A percentile compares a stretch with the other conserved stretches of the same genome.
Evolutionary conservation across 2,797 vertebrate species (phyloP).

Genomic region (Atherinosoma microstoma): DNA sequence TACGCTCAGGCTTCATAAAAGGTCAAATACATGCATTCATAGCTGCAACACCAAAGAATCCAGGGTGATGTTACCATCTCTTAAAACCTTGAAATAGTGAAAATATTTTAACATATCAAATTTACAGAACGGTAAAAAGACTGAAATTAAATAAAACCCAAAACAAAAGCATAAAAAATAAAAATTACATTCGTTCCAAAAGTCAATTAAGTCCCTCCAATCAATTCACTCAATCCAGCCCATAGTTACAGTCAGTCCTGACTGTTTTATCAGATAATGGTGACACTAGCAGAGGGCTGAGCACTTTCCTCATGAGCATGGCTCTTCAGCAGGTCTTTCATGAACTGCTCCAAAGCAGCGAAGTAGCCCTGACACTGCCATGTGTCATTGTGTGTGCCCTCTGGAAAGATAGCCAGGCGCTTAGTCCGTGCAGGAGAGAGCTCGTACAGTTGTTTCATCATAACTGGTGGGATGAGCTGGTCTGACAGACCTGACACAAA

Average conservation of each 20-base stretch:
- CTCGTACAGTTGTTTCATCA: conserved; percentile 99
- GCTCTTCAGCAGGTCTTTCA: conserved; percentile 94
- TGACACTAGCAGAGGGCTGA: conserved; percentile 92
- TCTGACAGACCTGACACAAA: conserved; percentile 98
- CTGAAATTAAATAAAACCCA: conserved; percentile 54
- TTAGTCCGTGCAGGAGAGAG: conserved; percentile 98
- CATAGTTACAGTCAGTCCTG: conserved; percentile 4
- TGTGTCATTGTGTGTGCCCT: conserved; percentile 98
- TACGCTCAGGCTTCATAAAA: conserved; percentile 58
- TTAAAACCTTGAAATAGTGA: conserved; percentile 51
- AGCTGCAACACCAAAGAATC: conserved; percentile 56
- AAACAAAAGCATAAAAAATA: conserved; percentile 82
- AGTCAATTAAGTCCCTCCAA: conserved; percentile 20
- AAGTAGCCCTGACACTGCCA: conserved; percentile 99
- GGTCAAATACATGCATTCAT: conserved; percentile 74
- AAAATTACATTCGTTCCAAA: conserved; percentile 86
- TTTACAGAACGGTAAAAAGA: conserved; percentile 68
- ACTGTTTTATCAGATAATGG: conserved; percentile 87
- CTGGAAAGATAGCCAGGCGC: conserved; percentile 95
- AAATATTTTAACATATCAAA: conserved; percentile 52
- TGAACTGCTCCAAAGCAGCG: conserved; percentile 95
- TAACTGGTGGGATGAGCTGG: conserved; percentile 97
- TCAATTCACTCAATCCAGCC: conserved; percentile 44
- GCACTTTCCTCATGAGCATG: conserved; percentile 91
- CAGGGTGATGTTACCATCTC: conserved; percentile 48